phyloP scores from a whole-genome alignment of 2,113 vertebrate genomes.

The Pomatostomus ruficeps region DNA sequence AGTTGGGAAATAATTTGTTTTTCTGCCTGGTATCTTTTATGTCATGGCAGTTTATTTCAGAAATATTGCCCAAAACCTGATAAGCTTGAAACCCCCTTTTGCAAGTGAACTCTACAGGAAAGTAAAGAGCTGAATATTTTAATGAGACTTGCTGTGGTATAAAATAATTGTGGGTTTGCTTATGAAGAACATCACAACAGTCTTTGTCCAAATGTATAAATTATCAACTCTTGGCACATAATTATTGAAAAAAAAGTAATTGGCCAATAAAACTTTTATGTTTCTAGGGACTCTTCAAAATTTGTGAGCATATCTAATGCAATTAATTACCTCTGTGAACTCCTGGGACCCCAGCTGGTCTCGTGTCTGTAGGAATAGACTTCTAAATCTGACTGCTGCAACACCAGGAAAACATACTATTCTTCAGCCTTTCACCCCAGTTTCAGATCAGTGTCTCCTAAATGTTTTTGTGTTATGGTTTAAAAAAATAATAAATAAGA shows the following conservation, averaged over 20 bases:
- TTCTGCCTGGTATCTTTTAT: not conserved
- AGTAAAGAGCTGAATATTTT: not conserved
- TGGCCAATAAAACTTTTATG: not conserved
- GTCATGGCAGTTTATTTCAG: not conserved
- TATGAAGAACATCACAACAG: not conserved
- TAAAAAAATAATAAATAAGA: conserved; percentile 59
- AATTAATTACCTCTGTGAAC: not conserved
- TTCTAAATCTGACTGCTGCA: not conserved
- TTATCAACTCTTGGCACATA: not conserved
- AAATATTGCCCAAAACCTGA: not conserved
- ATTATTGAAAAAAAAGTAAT: not conserved
- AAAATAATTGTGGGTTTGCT: not conserved
- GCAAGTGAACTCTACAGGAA: not conserved
- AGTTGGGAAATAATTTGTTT: not conserved
- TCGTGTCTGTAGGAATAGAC: not conserved
- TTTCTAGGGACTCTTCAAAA: not conserved
- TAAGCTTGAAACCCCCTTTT: not conserved
- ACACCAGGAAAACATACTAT: conserved; percentile 12
- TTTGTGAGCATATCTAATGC: not conserved
- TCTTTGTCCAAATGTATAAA: not conserved
- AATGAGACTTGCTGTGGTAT: not conserved
- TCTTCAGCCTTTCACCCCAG: conserved; percentile 13
- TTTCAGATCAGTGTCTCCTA: conserved; percentile 34
- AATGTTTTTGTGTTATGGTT: conserved; percentile 41
- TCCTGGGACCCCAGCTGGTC: not conserved